These are phyloP conservation scores for Eupeodes luniger DNA, from an alignment of 2,888 invertebrate species.

Conservation along the genomic window DNA sequence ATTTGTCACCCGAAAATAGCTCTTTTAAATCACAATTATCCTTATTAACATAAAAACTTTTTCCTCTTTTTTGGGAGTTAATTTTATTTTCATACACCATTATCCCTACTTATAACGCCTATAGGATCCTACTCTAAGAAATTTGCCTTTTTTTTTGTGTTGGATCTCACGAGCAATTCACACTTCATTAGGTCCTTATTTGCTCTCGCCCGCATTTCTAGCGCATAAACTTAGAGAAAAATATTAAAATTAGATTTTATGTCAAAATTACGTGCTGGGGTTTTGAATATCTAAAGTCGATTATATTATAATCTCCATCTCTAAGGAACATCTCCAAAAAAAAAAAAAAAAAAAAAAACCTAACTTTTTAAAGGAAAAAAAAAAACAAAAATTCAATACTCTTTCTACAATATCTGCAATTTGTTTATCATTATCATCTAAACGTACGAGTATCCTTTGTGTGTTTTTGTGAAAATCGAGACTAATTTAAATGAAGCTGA, in stretches of 20 bases:
- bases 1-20: background rate
- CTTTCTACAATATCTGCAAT: background rate
- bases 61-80: background rate
- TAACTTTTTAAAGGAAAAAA: background rate
- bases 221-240: background rate
- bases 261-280: background rate
- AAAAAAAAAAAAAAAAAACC: background rate
- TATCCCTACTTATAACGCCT: background rate
- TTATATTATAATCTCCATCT: background rate
- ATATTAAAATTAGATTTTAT: constrained; percentile 20
- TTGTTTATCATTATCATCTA: background rate
- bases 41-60: constrained; percentile 2
- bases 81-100: background rate
- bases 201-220: too few species aligned
- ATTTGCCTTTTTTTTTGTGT: background rate
- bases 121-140: background rate
- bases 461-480: constrained; percentile 10
- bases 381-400: too few species aligned
- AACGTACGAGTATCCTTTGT: constrained; percentile 4
- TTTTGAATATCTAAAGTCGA: background rate
- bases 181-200: constrained; percentile 5
- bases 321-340: background rate
- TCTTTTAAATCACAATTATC: constrained; percentile 1
- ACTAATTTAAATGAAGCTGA: constrained; percentile 54
- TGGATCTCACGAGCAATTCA: background rate